Percentiles rank a stretch among this genome's conserved stretches.
These are phyloP conservation scores for Leucophenga montana DNA, from an alignment of 2,888 invertebrate genomes.

Conservation along the genomic window DNA sequence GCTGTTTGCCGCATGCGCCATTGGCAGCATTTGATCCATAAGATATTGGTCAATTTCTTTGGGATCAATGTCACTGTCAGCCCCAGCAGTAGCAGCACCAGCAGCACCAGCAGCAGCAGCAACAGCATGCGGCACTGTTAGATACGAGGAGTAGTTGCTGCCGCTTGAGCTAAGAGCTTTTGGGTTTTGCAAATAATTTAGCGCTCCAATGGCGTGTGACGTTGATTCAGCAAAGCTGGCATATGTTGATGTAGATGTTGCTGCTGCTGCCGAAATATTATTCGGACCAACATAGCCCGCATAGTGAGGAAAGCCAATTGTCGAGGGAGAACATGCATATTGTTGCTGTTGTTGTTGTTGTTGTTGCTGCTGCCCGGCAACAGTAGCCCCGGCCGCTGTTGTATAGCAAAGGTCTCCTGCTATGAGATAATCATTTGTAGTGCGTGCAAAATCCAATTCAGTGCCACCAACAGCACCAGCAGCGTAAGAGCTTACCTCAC, in stretches of 20 bases:
- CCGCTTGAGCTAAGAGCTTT: constrained; percentile 30
- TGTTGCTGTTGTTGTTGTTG: constrained; percentile 2
- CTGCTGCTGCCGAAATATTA: constrained; percentile 20
- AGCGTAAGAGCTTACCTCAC: constrained; percentile 48
- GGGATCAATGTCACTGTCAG: constrained; percentile 60
- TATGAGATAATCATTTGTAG: constrained; percentile 32
- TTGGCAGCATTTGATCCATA: constrained; percentile 70
- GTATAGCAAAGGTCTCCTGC: constrained; percentile 33
- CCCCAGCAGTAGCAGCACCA: constrained; percentile 14
- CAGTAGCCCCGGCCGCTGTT: constrained; percentile 34
- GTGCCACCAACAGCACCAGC: constrained; percentile 21
- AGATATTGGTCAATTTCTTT: constrained; percentile 74
- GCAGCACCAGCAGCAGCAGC: not conserved
- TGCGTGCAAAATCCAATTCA: constrained; percentile 40
- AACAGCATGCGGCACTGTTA: constrained; percentile 22
- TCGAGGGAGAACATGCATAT: not conserved
- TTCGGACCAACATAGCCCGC: not conserved
- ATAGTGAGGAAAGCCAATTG: not conserved
- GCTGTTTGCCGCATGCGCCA: constrained; percentile 49
- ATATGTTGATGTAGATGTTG: constrained; percentile 38
- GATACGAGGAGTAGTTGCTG: constrained; percentile 32
- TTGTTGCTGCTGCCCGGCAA: constrained; percentile 15
- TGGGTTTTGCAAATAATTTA: constrained; percentile 68
- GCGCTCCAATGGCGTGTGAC: constrained; percentile 69
- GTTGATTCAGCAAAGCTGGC: constrained; percentile 41